A percentile compares a stretch with the other conserved stretches of the same genome.
Evolutionary conservation across 2,113 vertebrate species (phyloP).

Genomic region (Scalopus aquaticus): DNA sequence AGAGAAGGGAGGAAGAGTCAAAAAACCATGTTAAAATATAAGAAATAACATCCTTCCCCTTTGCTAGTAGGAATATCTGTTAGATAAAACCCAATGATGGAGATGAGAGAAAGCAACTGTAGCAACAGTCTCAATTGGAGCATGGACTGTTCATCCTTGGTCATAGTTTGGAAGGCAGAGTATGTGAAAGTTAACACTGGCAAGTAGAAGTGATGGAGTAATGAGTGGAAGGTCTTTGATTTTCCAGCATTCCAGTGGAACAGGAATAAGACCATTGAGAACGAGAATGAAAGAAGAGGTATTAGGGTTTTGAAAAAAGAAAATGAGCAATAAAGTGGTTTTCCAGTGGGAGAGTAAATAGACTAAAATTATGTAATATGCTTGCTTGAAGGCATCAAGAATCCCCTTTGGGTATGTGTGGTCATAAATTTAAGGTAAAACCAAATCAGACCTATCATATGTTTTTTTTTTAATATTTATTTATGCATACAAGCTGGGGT

Average conservation of each 20-base stretch:
- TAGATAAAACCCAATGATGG: not conserved
- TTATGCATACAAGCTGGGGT: too few relatives aligned
- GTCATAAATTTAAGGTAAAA: constrained; percentile 20
- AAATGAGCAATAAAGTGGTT: not conserved
- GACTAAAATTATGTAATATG: not conserved
- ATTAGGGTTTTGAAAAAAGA: not conserved
- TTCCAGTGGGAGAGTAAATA: not conserved
- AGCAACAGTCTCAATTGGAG: not conserved
- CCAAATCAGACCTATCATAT: not conserved
- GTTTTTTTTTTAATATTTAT: too few relatives aligned
- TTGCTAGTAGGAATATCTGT: not conserved
- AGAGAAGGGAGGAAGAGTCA: not conserved
- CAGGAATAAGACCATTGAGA: not conserved
- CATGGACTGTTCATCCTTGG: too few relatives aligned
- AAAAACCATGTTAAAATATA: not conserved
- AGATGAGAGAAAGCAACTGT: not conserved
- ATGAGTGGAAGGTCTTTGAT: not conserved
- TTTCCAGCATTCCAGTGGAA: not conserved
- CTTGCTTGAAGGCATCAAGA: not conserved
- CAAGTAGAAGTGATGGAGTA: not conserved
- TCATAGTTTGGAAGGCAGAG: not conserved
- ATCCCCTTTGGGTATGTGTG: not conserved
- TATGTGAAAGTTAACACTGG: too few relatives aligned
- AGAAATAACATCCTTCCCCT: not conserved
- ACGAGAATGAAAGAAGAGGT: not conserved